Conservation (phyloP, 2,797 vertebrate species). For the Apogon hyalosoma region DNA sequence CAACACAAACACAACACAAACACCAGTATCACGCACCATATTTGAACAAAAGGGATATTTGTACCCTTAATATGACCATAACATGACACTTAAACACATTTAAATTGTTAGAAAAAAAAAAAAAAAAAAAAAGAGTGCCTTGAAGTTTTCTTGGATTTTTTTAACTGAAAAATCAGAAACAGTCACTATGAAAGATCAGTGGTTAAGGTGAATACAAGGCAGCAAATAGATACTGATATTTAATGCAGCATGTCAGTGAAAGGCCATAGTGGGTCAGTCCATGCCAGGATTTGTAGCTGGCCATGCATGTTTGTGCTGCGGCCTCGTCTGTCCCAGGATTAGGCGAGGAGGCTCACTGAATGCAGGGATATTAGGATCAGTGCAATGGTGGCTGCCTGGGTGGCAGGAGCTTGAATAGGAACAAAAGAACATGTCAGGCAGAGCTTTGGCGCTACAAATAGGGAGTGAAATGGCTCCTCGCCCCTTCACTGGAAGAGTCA, state of each 20-base stretch:
- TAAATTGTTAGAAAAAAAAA: no score
- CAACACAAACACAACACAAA: no score
- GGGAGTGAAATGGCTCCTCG: slow-evolving; percentile 86
- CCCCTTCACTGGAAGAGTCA: slow-evolving; percentile 88
- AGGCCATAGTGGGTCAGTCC: slow-evolving; percentile 69
- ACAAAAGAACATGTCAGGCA: slow-evolving; percentile 90
- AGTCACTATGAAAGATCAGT: slow-evolving; percentile 14
- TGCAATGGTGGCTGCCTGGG: slow-evolving; percentile 88
- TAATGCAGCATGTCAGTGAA: slow-evolving; percentile 24
- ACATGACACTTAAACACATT: no score
- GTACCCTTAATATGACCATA: no score
- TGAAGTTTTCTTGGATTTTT: no score
- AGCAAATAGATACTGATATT: slow-evolving; percentile 34
- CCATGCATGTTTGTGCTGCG: slow-evolving; percentile 77
- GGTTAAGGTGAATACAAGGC: slow-evolving; percentile 25
- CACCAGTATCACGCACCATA: no score
- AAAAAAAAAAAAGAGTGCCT: no score
- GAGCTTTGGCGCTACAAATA: slow-evolving; percentile 88
- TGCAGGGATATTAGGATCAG: slow-evolving; percentile 88
- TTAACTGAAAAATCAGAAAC: background rate
- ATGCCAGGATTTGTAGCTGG: slow-evolving; percentile 81
- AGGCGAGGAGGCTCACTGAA: slow-evolving; percentile 81
- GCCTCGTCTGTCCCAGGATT: slow-evolving; percentile 87
- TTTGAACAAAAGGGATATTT: no score
- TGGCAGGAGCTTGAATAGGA: slow-evolving; percentile 89